phyloP scores from a whole-genome alignment of 1,140 invertebrate species.

The Aphelenchoides besseyi region DNA sequence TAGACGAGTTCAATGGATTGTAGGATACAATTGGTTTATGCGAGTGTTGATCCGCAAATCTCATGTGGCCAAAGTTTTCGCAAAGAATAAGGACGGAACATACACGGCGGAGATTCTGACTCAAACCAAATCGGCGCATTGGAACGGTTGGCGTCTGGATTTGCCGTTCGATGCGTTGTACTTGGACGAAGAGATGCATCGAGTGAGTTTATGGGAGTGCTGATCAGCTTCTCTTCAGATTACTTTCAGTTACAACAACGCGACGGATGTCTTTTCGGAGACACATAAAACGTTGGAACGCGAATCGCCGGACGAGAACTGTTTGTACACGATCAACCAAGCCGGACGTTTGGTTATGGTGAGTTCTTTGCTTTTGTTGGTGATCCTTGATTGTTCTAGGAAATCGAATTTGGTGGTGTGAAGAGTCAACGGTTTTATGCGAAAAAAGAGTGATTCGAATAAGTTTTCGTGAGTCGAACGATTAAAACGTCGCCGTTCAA shows the following conservation, averaged over 20 bases:
- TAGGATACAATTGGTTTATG: slow-evolving; percentile 50
- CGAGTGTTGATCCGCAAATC: slow-evolving; percentile 15
- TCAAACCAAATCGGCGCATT: slow-evolving; percentile 42
- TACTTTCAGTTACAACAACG: slow-evolving; percentile 34
- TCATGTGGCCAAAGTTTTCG: slow-evolving; percentile 37
- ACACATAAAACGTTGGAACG: slow-evolving; percentile 33
- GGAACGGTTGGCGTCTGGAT: slow-evolving; percentile 37
- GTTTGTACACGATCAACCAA: slow-evolving; percentile 32
- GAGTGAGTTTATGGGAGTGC: slow-evolving; percentile 19
- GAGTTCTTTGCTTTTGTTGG: slow-evolving; percentile 9
- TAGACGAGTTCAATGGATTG: neutral
- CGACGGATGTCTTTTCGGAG: slow-evolving; percentile 28
- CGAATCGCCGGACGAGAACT: slow-evolving; percentile 22
- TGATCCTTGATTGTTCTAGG: slow-evolving; percentile 26
- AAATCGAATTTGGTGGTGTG: slow-evolving; percentile 39
- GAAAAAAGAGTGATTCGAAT: slow-evolving; percentile 26
- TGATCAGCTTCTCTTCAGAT: slow-evolving; percentile 28
- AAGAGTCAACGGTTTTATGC: slow-evolving; percentile 36
- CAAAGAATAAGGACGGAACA: slow-evolving; percentile 28
- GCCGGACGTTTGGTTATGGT: slow-evolving; percentile 40
- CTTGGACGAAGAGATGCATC: slow-evolving; percentile 38
- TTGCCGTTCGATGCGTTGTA: slow-evolving; percentile 40
- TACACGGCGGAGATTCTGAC: slow-evolving; percentile 35
- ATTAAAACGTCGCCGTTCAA: neutral
- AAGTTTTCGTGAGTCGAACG: neutral